phyloP scores from a whole-genome alignment of 1,140 invertebrate species.

The Reticulitermes speratus region DNA sequence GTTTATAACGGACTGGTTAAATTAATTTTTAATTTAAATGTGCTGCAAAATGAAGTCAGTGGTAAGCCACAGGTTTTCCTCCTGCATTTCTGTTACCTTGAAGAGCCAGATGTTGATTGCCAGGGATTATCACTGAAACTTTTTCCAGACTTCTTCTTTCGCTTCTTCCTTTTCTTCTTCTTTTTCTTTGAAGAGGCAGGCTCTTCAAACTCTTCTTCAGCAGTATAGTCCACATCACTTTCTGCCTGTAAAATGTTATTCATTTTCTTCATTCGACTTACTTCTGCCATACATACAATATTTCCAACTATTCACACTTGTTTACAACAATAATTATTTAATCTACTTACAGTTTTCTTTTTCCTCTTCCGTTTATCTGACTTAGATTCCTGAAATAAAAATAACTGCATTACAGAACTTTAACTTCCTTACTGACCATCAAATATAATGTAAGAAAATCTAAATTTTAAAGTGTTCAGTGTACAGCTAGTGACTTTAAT shows the following conservation, averaged over 20 bases:
- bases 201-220: constrained; percentile 48
- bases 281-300: not conserved
- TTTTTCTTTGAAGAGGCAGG: constrained; percentile 47
- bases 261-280: not conserved
- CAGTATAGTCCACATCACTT: constrained; percentile 29
- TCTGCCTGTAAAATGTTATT: constrained; percentile 5
- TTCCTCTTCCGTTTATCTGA: constrained; percentile 23
- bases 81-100: not conserved
- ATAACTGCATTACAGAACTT: not conserved
- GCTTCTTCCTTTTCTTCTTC: constrained; percentile 54
- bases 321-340: not conserved
- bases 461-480: too few relatives aligned
- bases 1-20: too few relatives aligned
- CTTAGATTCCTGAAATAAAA: constrained; percentile 28
- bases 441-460: too few relatives aligned
- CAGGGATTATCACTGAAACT: constrained; percentile 67
- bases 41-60: too few relatives aligned
- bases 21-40: too few relatives aligned
- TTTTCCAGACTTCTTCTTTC: constrained; percentile 53
- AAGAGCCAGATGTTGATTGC: constrained; percentile 63
- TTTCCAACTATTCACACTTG: not conserved
- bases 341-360: constrained; percentile 29
- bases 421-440: not conserved
- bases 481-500: too few relatives aligned
- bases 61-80: too few relatives aligned